phyloP scores from a whole-genome alignment of 2,797 vertebrate species.

The Todus mexicanus region DNA sequence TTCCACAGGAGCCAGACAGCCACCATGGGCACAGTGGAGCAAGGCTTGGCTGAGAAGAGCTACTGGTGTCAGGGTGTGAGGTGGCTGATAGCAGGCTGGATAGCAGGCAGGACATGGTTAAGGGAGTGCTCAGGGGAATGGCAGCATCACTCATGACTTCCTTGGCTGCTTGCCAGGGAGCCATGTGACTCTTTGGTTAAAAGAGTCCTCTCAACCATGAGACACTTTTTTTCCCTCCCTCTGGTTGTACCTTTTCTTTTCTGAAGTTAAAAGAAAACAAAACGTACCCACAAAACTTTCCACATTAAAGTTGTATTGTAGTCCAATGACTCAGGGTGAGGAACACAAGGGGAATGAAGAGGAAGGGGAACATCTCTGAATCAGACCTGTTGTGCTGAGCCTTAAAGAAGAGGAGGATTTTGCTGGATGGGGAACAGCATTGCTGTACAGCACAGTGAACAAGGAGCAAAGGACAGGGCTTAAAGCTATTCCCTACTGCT shows the following conservation, averaged over 20 bases:
- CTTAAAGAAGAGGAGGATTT: conserved; percentile 12
- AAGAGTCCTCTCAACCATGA: conserved; percentile 67
- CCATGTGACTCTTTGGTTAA: conserved; percentile 61
- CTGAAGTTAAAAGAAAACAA: conserved; percentile 51
- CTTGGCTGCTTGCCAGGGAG: conserved; percentile 23
- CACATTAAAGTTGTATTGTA: conserved; percentile 36
- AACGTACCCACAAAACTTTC: conserved; percentile 37
- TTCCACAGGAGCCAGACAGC: background rate
- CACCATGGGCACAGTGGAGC: accelerated
- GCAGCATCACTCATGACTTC: conserved; percentile 59
- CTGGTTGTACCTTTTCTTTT: conserved; percentile 57
- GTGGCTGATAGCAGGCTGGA: background rate
- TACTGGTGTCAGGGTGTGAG: accelerated
- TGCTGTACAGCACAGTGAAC: background rate
- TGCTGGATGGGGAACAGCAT: background rate
- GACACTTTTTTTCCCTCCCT: background rate
- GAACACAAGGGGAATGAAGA: conserved; percentile 24
- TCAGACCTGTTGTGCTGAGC: conserved; percentile 31
- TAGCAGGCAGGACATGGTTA: conserved; percentile 47
- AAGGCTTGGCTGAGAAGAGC: background rate
- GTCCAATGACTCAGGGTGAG: conserved; percentile 16
- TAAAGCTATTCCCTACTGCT: background rate
- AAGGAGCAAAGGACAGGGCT: background rate
- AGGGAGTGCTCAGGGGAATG: background rate
- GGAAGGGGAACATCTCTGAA: conserved; percentile 36